phyloP scores from a whole-genome alignment of 2,797 vertebrate genomes.

The Hafferia zeledoni region DNA sequence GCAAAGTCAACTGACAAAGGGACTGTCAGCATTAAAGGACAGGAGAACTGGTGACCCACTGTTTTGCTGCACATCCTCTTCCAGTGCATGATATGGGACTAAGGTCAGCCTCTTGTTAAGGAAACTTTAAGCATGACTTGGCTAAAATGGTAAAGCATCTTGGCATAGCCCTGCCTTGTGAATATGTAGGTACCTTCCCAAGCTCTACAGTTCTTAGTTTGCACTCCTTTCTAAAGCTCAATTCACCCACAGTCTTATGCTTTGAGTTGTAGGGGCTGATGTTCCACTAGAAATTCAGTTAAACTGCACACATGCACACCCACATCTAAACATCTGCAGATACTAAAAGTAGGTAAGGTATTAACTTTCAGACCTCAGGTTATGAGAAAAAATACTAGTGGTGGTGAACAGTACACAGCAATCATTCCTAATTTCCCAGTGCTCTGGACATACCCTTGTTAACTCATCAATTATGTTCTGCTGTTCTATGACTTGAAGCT shows the following conservation, averaged over 20 bases:
- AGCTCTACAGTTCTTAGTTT: background rate
- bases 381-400: background rate
- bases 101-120: background rate
- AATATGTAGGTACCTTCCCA: background rate
- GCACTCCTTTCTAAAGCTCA: background rate
- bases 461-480: conserved; percentile 98
- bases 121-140: background rate
- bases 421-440: background rate
- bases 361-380: background rate
- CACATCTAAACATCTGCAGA: background rate
- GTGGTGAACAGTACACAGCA: background rate
- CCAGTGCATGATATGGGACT: background rate
- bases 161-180: background rate
- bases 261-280: background rate
- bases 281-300: background rate
- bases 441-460: conserved; percentile 85
- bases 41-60: background rate
- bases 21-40: background rate
- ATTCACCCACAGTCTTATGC: background rate
- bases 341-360: background rate
- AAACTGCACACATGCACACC: background rate
- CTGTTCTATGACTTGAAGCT: conserved; percentile 97
- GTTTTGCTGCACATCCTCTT: background rate
- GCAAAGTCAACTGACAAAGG: background rate
- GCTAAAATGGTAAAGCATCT: background rate